Percentiles rank a stretch among this genome's conserved stretches.
Conservation (phyloP, 2,113 vertebrate genomes). For the Eptesicus fuscus region DNA sequence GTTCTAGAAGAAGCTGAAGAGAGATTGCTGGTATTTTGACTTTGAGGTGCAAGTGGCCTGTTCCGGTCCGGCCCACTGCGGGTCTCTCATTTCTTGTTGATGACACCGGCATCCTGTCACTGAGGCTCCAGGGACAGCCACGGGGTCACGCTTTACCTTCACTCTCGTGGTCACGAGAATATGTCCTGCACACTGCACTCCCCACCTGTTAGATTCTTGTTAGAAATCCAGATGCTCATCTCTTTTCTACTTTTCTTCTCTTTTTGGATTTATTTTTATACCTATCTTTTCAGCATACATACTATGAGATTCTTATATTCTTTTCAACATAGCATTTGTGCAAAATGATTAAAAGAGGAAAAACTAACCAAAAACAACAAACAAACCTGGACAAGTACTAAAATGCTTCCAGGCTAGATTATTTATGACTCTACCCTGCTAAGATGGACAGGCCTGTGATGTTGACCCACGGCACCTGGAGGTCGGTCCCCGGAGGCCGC, state of each 20-base stretch:
- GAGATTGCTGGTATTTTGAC: not conserved
- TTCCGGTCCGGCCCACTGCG: too few relatives aligned
- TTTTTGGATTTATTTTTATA: not conserved
- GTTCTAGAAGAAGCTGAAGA: not conserved
- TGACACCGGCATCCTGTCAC: not conserved
- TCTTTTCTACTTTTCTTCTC: not conserved
- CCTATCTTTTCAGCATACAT: not conserved
- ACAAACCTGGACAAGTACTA: not conserved
- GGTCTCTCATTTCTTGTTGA: not conserved
- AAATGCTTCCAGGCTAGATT: not conserved
- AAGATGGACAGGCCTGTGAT: not conserved
- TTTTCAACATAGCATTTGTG: not conserved
- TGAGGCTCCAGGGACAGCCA: too few relatives aligned
- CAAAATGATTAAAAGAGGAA: not conserved
- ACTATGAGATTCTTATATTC: not conserved
- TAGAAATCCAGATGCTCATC: not conserved
- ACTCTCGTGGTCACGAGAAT: not conserved
- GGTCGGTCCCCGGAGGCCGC: not conserved
- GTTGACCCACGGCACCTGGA: too few relatives aligned
- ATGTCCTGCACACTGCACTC: fast-evolving
- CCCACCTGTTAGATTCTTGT: not conserved
- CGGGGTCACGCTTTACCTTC: fast-evolving
- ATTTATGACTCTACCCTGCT: not conserved
- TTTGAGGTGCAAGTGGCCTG: not conserved
- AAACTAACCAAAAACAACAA: not conserved